Conservation (phyloP, 1,140 invertebrate species). For the Oedothorax gibbosus region DNA sequence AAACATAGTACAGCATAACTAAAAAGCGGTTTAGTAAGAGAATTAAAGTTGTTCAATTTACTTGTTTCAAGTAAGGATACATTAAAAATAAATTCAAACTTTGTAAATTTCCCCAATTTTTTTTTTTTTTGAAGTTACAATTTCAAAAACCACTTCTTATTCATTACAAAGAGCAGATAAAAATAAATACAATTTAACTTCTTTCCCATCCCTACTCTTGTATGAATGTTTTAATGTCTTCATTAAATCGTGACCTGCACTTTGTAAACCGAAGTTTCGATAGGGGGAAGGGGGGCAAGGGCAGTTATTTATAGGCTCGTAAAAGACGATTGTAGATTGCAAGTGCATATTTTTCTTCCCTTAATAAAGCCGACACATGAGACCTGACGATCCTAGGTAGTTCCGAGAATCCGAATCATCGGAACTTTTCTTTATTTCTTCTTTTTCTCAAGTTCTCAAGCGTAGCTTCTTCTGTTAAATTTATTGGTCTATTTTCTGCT, state of each 20-base stretch:
- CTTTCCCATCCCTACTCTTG: background rate
- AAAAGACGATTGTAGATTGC: constrained; percentile 50
- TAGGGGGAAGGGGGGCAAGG: background rate
- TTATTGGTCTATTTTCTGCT: constrained; percentile 50
- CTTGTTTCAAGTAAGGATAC: no score
- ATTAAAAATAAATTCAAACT: no score
- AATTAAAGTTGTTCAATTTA: no score
- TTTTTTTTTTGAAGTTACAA: no score
- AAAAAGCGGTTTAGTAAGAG: no score
- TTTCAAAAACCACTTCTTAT: no score
- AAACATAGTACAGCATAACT: no score
- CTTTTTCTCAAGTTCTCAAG: constrained; percentile 24
- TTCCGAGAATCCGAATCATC: constrained; percentile 8
- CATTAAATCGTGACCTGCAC: constrained; percentile 51
- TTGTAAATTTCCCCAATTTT: no score
- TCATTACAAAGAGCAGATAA: no score
- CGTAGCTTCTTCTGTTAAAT: constrained; percentile 34
- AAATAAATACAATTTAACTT: no score
- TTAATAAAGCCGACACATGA: constrained; percentile 28
- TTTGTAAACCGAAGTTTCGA: background rate
- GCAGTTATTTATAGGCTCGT: constrained; percentile 56
- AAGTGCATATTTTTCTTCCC: constrained; percentile 51
- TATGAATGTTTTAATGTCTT: constrained; percentile 49
- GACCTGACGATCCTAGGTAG: background rate
- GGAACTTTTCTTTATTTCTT: constrained; percentile 30